Conservation (phyloP, 2,797 vertebrate species). For the Ceyx erithaca region DNA sequence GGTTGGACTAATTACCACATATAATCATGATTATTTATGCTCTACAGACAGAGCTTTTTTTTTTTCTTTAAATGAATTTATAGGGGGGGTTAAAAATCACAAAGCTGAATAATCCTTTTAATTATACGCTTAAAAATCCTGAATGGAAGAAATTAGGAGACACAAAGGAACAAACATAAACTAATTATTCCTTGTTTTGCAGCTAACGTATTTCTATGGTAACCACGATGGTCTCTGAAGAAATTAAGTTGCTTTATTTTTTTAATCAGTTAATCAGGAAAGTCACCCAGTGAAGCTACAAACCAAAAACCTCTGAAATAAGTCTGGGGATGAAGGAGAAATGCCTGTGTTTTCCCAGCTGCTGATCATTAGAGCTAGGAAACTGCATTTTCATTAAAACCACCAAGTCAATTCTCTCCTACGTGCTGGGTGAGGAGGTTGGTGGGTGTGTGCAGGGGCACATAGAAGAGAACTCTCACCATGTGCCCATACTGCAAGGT, state of each 20-base stretch:
- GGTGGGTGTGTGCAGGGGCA: background rate
- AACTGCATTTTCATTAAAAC: conserved; percentile 47
- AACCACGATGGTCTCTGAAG: conserved; percentile 38
- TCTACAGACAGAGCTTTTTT: conserved; percentile 61
- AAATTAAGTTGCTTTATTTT: conserved; percentile 29
- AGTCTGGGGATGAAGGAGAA: conserved; percentile 29
- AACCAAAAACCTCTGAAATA: conserved; percentile 40
- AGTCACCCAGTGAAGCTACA: conserved; percentile 57
- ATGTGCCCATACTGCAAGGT: background rate
- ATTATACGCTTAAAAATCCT: conserved; percentile 76
- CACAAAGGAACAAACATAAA: conserved; percentile 70
- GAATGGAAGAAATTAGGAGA: conserved; percentile 77
- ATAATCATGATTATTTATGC: conserved; percentile 68
- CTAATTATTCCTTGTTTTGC: conserved; percentile 72
- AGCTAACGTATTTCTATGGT: conserved; percentile 62
- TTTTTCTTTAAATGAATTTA: conserved; percentile 76
- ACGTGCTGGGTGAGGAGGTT: background rate
- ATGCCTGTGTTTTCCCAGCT: conserved; percentile 26
- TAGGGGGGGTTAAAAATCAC: background rate
- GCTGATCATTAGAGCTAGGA: conserved; percentile 17
- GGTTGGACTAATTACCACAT: conserved; percentile 74
- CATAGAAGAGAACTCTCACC: background rate
- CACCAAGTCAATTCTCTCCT: background rate
- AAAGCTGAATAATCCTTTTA: conserved; percentile 75
- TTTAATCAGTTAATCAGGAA: conserved; percentile 40